These are phyloP conservation scores for Cliona cf. orientalis DNA, from an alignment of 37 sponge, comb jelly and placozoan genomes.

Conservation along the genomic window DNA sequence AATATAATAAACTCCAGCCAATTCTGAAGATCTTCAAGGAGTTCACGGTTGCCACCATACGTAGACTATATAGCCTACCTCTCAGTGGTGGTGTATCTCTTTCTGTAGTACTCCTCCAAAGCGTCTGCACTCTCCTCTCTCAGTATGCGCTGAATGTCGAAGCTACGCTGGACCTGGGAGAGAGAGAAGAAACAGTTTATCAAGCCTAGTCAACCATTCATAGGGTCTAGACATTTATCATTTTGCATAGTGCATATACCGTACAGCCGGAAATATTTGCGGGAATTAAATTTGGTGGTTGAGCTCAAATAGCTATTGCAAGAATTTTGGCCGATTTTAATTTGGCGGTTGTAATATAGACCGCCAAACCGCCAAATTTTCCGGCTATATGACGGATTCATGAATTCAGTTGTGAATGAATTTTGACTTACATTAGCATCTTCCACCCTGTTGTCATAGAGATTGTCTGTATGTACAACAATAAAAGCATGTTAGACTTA, in stretches of 20 bases:
- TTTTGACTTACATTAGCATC: conserved; percentile 42
- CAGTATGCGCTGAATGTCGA: conserved; percentile 63
- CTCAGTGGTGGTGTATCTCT: conserved; percentile 77
- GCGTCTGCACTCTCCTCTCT: conserved; percentile 70
- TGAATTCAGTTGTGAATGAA: too few relatives aligned
- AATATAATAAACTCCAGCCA: neutral
- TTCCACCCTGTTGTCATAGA: conserved; percentile 31
- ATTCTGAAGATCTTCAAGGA: neutral
- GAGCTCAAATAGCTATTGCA: too few relatives aligned
- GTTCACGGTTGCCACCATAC: neutral
- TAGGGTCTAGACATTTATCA: neutral
- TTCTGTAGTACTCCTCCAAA: conserved; percentile 78
- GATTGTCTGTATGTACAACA: conserved; percentile 9
- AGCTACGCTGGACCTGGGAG: conserved; percentile 38
- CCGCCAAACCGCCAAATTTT: too few relatives aligned
- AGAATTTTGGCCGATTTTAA: too few relatives aligned
- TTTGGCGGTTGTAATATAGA: too few relatives aligned
- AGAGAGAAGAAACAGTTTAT: neutral
- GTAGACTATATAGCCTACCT: conserved; percentile 19
- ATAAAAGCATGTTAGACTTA: neutral
- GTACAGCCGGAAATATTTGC: too few relatives aligned
- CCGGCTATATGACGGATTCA: too few relatives aligned
- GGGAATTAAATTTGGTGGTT: too few relatives aligned
- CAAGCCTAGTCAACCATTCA: neutral
- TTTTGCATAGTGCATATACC: too few relatives aligned